phyloP scores from a whole-genome alignment of 2,888 invertebrate species.

The Noctua janthina region DNA sequence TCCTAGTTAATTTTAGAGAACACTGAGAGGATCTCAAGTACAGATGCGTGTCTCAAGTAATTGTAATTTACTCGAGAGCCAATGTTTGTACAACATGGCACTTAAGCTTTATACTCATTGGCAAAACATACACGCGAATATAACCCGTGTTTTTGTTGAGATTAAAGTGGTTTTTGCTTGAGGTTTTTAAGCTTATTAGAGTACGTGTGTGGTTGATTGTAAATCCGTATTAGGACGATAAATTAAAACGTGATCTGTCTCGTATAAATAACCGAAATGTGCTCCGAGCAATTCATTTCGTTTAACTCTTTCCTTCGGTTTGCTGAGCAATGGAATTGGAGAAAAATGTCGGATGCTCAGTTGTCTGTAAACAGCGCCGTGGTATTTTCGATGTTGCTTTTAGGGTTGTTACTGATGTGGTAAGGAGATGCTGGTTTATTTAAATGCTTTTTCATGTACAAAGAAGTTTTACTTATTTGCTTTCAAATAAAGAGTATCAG shows the following conservation, averaged over 20 bases:
- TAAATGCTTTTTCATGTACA: not conserved
- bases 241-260: conserved; percentile 68
- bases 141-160: fast-evolving
- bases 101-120: conserved; percentile 30
- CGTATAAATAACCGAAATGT: conserved; percentile 62
- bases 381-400: not conserved
- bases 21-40: conserved; percentile 9
- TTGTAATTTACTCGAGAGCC: conserved; percentile 64
- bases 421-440: conserved; percentile 7
- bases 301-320: conserved; percentile 47
- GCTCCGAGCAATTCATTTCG: conserved; percentile 65
- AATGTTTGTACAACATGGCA: conserved; percentile 45
- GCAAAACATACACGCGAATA: conserved; percentile 6
- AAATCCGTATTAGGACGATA: conserved; percentile 63
- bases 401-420: conserved; percentile 18
- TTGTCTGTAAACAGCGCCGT: conserved; percentile 29
- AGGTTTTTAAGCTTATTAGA: conserved; percentile 16
- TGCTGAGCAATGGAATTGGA: conserved; percentile 52
- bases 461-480: not conserved
- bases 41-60: conserved; percentile 52
- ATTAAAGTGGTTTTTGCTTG: conserved; percentile 24
- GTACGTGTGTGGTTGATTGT: conserved; percentile 39
- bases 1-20: conserved; percentile 33
- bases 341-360: conserved; percentile 47
- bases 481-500: not conserved